Evolutionary conservation across 2,888 invertebrate genomes (phyloP), one percentile per base, ranked within the genome.

Genomic region (Hypomecis punctinalis): DNA sequence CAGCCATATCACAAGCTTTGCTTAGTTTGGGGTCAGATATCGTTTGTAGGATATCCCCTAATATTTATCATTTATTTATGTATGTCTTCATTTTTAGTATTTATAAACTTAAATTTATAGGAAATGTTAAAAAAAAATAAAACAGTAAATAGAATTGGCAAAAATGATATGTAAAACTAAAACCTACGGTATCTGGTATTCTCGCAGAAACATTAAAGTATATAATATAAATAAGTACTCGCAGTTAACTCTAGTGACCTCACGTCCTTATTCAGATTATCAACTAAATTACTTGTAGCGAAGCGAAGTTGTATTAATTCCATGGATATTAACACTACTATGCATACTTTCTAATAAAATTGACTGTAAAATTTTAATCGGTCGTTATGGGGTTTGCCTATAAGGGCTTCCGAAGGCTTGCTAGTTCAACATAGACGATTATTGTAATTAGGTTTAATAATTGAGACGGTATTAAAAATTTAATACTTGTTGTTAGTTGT

Each of bases 361-460:
- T 13, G n/a, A 11, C 11, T 11, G 42, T 54, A 61, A 61, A 61
- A 61, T 54, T 43, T 48, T 54, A 42, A 47, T 60, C 45, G 48
- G 33, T 48, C 43, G 49, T 57, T 42, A 5, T n/a, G n/a, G 23
- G 10, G 42, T 10, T n/a, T 53, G 23, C 42, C 42, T n/a, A 9
- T n/a, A 33, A 10, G 47, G 35, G 5, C 9, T 47, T 9, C 23
- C 13, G 5, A 10, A 33, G 33, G n/a, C 6, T 33, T 35, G 4
- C 33, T 23, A 23, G 23, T 33, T 42, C n/a, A 11, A 45, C 37
- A 49, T 36, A 37, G 11, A n/a, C n/a, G 49, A 23, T 37, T 49
- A 49, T 45, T 45, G 45, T 49, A 49, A 49, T 36, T 49, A 37
- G 37, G 36, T 49, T 36, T 54, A 40, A 55, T 45, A 36, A 55